Percentiles rank a stretch among this genome's conserved stretches.
Conservation (phyloP, 2,797 vertebrate genomes). For the Meriones psammophilus region DNA sequence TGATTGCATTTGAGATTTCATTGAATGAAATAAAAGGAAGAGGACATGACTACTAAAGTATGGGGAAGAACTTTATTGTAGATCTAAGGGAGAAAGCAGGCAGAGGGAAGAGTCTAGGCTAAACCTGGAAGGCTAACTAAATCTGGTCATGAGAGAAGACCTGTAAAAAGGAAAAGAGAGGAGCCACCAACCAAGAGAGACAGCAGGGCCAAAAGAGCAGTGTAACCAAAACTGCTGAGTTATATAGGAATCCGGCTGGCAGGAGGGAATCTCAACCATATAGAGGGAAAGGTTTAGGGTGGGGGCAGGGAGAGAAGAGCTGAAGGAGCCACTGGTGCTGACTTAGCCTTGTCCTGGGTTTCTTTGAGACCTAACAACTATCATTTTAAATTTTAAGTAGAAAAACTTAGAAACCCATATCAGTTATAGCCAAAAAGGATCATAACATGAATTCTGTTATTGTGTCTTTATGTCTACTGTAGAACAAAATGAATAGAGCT, state of each 20-base stretch:
- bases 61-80: not conserved
- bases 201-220: not conserved
- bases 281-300: not conserved
- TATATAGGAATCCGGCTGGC: not conserved
- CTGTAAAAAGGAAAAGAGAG: not conserved
- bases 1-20: not conserved
- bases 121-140: not conserved
- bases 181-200: not conserved
- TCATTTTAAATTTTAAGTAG: constrained; percentile 20
- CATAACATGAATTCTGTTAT: constrained; percentile 10
- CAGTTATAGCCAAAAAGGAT: not conserved
- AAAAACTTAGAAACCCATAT: not conserved
- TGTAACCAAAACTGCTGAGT: not conserved
- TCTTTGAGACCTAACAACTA: not conserved
- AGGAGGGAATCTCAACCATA: not conserved
- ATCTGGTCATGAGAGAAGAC: not conserved
- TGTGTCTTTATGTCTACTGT: not conserved
- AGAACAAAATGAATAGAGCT: not conserved
- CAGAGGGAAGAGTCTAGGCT: not conserved
- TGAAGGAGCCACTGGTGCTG: not conserved
- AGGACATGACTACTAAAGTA: not conserved
- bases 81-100: not conserved
- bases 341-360: not conserved
- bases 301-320: not conserved
- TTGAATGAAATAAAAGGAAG: not conserved